phyloP scores from a whole-genome alignment of 2,797 vertebrate species.

The Cyprinella venusta region DNA sequence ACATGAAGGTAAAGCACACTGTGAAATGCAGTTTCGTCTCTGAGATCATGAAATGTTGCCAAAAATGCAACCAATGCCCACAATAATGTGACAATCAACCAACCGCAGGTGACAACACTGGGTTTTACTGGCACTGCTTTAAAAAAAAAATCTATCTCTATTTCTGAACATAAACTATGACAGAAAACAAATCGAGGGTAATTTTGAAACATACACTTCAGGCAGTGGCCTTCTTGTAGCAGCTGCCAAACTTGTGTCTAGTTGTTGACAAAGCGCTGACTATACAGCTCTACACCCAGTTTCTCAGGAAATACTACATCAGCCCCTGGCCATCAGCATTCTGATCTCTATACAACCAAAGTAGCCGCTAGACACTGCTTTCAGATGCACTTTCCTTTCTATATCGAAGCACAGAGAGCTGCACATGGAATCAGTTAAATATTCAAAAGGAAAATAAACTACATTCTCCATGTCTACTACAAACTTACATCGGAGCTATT shows the following conservation, averaged over 20 bases:
- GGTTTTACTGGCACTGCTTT: neutral
- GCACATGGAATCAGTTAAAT: neutral
- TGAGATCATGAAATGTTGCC: constrained; percentile 15
- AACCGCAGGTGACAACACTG: neutral
- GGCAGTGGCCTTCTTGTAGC: neutral
- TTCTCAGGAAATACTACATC: constrained; percentile 30
- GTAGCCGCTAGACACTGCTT: neutral
- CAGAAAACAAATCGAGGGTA: constrained; percentile 4
- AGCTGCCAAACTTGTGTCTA: constrained; percentile 40
- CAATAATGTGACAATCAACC: constrained; percentile 11
- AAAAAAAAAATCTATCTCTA: neutral
- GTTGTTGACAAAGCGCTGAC: constrained; percentile 44
- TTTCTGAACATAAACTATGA: constrained; percentile 5
- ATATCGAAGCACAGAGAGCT: neutral
- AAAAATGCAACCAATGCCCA: constrained; percentile 23
- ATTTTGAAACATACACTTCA: constrained; percentile 6
- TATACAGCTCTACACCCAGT: constrained; percentile 10
- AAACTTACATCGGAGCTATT: neutral
- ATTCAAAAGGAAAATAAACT: constrained; percentile 1
- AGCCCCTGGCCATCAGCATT: constrained; percentile 31
- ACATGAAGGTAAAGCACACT: constrained; percentile 16
- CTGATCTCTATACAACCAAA: constrained; percentile 21
- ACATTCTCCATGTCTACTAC: no score
- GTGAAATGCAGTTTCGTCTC: constrained; percentile 12
- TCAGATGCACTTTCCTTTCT: neutral